A percentile compares a stretch with the other conserved stretches of the same genome.
Evolutionary conservation across 2,113 vertebrate species (phyloP).

Genomic region (Azemiops feae): DNA sequence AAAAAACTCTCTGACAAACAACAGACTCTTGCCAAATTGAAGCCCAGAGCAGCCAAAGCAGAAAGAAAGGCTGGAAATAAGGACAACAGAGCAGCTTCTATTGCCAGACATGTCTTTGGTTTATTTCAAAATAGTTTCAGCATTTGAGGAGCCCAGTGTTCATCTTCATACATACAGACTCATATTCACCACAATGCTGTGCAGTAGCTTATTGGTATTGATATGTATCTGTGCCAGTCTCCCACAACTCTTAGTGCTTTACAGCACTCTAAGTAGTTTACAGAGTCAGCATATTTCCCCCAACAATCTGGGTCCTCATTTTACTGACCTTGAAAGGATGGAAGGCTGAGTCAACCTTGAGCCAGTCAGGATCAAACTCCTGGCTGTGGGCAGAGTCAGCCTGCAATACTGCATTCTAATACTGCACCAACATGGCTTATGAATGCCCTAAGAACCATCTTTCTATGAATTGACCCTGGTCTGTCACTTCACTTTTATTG

Average conservation of each 20-base stretch:
- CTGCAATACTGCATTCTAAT: neutral
- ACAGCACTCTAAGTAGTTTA: neutral
- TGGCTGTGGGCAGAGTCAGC: neutral
- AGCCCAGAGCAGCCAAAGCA: conserved; percentile 22
- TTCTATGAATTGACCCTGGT: neutral
- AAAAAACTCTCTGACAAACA: conserved; percentile 14
- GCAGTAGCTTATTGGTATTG: neutral
- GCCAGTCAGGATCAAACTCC: neutral
- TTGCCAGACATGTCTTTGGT: conserved; percentile 27
- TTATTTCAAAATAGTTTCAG: conserved; percentile 35
- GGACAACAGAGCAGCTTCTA: neutral
- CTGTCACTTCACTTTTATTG: neutral
- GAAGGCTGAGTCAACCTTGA: neutral
- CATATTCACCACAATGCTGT: neutral
- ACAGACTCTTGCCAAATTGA: conserved; percentile 46
- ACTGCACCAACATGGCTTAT: neutral
- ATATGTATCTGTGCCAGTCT: neutral
- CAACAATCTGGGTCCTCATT: neutral
- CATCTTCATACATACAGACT: neutral
- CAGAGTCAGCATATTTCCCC: neutral
- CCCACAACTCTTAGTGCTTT: neutral
- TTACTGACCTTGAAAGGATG: neutral
- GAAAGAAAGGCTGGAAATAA: conserved; percentile 17
- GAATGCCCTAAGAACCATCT: neutral
- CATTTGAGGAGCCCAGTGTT: neutral